phyloP scores from a whole-genome alignment of 2,888 invertebrate genomes.

The Scaptomyza cyrtandrae region DNA sequence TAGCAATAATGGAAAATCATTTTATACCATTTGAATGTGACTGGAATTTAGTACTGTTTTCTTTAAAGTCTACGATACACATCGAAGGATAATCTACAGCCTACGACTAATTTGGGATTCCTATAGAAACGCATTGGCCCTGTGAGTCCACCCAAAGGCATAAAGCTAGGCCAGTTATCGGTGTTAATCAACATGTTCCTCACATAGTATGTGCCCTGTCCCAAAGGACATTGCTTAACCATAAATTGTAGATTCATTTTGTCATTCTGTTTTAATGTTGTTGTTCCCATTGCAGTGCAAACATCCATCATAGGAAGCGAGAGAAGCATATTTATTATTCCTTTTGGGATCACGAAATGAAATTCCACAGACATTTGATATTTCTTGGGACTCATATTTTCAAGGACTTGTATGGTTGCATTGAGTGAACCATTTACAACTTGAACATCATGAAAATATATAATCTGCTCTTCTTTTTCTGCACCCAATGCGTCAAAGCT shows the following conservation, averaged over 20 bases:
- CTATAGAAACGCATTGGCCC: constrained; percentile 21
- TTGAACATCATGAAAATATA: constrained; percentile 29
- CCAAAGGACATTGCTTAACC: constrained; percentile 31
- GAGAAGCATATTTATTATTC: constrained; percentile 13
- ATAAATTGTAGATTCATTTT: constrained; percentile 36
- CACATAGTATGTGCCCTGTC: constrained; percentile 16
- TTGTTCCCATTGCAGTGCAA: constrained; percentile 19
- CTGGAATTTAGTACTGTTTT: background rate
- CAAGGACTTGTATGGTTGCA: constrained; percentile 22
- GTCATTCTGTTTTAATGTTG: constrained; percentile 19
- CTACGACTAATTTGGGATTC: constrained; percentile 10
- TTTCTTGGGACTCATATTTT: constrained; percentile 19
- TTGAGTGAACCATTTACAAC: constrained; percentile 22
- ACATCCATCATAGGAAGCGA: constrained; percentile 11
- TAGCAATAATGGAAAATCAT: constrained; percentile 9
- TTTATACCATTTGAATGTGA: constrained; percentile 1
- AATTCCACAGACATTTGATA: constrained; percentile 36
- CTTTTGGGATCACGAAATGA: constrained; percentile 17
- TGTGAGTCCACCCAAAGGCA: constrained; percentile 20
- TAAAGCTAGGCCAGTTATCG: constrained; percentile 27
- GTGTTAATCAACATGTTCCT: constrained; percentile 24
- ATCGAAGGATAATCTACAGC: constrained; percentile 8
- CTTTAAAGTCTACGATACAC: constrained; percentile 6
- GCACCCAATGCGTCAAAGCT: constrained; percentile 22
- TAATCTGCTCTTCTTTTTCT: background rate